Base-by-base conservation (phyloP, 2,888 invertebrate genomes). In the Volucella inanis region DNA sequence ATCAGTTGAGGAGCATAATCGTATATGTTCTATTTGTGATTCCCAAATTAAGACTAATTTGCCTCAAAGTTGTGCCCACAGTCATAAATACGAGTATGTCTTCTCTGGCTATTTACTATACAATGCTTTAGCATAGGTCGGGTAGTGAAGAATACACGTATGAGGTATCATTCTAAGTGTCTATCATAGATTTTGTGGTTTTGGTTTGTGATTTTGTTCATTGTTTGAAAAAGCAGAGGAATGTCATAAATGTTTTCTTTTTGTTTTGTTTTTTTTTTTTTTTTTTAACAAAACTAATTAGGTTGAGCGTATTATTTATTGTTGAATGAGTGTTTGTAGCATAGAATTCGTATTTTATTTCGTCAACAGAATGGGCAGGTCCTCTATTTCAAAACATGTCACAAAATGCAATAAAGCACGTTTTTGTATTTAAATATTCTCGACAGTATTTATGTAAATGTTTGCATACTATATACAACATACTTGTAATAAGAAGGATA, bases 21-120 rank as follows among this genome's bases (percentile, higher is more conserved):
- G n/a, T n/a, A 59, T 61, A 67, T 45, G 49, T 68, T 70, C 55
- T 77, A 70, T 77, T 77, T 77, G 41, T 70, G 70, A 49, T 49
- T 62, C 3, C 68, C 31, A 38, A 70, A 55, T 77, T 68, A 45
- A 41, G 54, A 77, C 54, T 52, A 49, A 64, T 39, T 54, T 31
- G 55, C 11, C 64, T 49, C 64, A 74, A 55, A 38, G 22, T 55
- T 41, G 45, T 39, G 47, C 43, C 55, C 55, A 15, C 47, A 47
- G 59, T 76, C 76, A 76, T 76, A 68, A 76, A 76, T 68, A 68
- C 22, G 45, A 6, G 18, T 22, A 22, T 22, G 18, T 22, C n/a
- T 43, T 3, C 18, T 38, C 15, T 47, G 68, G 54, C 52, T 61
- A 38, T 67, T 18, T 43, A 45, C 18, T 38, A 45, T 14, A 52